phyloP scores from a whole-genome alignment of 2,113 vertebrate species.

The pig (Sus scrofa) region T2T-Sscrofa CM000813.6:141845001-141845500 shows the following conservation, averaged over 20 bases:
- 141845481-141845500: not conserved
- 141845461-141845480: not conserved
- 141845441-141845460: not conserved
- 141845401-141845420: not conserved
- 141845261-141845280: not conserved
- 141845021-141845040: slow-evolving; percentile 44
- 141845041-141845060: not conserved
- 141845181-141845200: not conserved
- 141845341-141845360: not conserved
- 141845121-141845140: not conserved
- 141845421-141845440: not conserved
- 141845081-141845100: not conserved
- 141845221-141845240: not conserved
- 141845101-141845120: not conserved
- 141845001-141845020: not conserved
- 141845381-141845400: slow-evolving; percentile 1
- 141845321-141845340: not conserved
- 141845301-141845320: not conserved
- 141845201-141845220: not conserved
- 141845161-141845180: not conserved
- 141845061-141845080: not conserved
- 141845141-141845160: not conserved
- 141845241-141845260: not conserved
- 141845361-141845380: not conserved
- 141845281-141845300: not conserved